Evolutionary conservation across 53 echinoderm and acorn worm species (phyloP).

Genomic region (Mesocentrotus franciscanus): DNA sequence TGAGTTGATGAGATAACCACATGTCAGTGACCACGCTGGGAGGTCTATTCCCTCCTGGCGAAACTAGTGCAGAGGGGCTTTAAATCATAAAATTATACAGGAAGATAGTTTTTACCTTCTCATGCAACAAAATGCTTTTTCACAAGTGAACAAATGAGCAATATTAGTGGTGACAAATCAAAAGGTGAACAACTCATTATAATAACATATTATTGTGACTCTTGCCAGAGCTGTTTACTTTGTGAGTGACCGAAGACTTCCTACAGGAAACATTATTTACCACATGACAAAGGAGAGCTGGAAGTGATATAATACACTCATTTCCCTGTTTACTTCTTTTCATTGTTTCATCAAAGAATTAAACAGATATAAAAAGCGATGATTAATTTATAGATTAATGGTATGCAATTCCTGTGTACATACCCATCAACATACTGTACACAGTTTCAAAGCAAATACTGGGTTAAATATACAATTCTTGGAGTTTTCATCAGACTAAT

Average conservation of each 20-base stretch:
- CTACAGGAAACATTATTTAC: not conserved
- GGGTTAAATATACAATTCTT: not conserved
- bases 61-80: too few species aligned
- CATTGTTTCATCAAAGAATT: not conserved
- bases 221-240: not conserved
- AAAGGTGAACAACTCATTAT: not conserved
- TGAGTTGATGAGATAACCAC: too few species aligned
- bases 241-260: not conserved
- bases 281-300: not conserved
- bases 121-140: too few species aligned
- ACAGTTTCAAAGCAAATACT: not conserved
- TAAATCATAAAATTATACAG: too few species aligned
- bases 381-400: not conserved
- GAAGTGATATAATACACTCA: not conserved
- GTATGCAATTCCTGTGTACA: not conserved
- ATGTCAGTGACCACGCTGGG: too few species aligned
- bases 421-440: not conserved
- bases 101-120: too few species aligned
- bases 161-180: not conserved
- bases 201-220: not conserved
- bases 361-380: not conserved
- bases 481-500: not conserved
- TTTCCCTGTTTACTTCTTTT: slow-evolving; percentile 3
- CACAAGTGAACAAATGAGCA: too few species aligned
- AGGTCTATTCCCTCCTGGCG: too few species aligned